Percentiles rank a stretch among this genome's conserved stretches.
Evolutionary conservation across 2,797 vertebrate genomes (phyloP).

Genomic region (Adelosebastes latens): DNA sequence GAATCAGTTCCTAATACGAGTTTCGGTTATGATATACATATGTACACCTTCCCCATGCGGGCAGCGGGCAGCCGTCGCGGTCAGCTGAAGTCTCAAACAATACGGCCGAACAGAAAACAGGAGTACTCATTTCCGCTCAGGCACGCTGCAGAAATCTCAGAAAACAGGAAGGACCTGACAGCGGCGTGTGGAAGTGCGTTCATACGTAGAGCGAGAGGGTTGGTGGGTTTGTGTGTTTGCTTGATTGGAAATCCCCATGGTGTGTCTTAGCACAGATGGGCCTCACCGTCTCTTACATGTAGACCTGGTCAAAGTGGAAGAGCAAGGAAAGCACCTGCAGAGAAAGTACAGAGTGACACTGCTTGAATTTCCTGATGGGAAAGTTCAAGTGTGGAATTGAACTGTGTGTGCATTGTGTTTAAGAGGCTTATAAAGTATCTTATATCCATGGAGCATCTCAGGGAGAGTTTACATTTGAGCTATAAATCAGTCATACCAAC

Average conservation of each 20-base stretch:
- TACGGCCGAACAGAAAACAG: slow-evolving; percentile 37
- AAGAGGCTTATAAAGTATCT: not conserved
- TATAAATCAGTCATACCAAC: not conserved
- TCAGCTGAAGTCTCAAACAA: slow-evolving; percentile 38
- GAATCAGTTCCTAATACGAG: slow-evolving; percentile 45
- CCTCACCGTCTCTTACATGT: not conserved
- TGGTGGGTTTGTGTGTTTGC: not conserved
- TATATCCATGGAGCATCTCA: not conserved
- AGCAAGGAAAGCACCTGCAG: not conserved
- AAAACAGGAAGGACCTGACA: slow-evolving; percentile 75
- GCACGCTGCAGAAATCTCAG: slow-evolving; percentile 50
- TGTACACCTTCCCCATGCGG: not conserved
- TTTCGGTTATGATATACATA: not conserved
- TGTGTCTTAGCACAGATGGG: not conserved
- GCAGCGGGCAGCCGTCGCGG: not conserved
- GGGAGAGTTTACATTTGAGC: not conserved
- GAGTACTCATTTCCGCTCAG: slow-evolving; percentile 46
- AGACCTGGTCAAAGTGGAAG: not conserved
- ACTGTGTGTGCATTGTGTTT: not conserved
- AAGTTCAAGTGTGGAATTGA: not conserved
- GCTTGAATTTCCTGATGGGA: not conserved
- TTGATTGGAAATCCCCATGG: slow-evolving; percentile 71
- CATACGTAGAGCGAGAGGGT: slow-evolving; percentile 7
- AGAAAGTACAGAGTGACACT: not conserved
- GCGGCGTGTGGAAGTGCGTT: slow-evolving; percentile 53